Conservation (phyloP, 2,797 vertebrate species). For the Acanthurus tractus region DNA sequence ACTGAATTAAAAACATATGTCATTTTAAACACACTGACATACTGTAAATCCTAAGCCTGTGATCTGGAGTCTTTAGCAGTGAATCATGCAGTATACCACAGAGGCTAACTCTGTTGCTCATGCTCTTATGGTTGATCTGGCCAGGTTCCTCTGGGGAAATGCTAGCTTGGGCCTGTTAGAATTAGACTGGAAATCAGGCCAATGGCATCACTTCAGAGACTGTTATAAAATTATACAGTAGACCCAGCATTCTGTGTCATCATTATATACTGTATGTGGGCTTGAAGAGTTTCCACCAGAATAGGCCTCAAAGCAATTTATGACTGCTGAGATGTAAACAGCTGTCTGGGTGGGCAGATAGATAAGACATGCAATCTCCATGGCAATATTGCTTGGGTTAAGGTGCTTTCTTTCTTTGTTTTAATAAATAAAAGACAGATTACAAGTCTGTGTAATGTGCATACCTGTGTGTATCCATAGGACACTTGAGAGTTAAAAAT, state of each 20-base stretch:
- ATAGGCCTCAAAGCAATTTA: constrained; percentile 23
- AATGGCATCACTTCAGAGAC: constrained; percentile 66
- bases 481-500: constrained; percentile 11
- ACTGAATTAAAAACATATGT: constrained; percentile 38
- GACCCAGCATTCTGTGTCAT: constrained; percentile 50
- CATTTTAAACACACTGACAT: constrained; percentile 17
- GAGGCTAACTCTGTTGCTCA: constrained; percentile 52
- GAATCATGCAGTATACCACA: constrained; percentile 49
- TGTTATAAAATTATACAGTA: constrained; percentile 60
- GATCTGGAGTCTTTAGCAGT: constrained; percentile 38
- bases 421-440: constrained; percentile 23
- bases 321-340: constrained; percentile 19
- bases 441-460: not conserved
- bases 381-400: constrained; percentile 23
- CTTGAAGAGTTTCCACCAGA: constrained; percentile 29
- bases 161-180: constrained; percentile 59
- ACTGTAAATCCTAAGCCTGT: constrained; percentile 21
- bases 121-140: constrained; percentile 50
- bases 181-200: constrained; percentile 72
- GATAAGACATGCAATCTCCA: constrained; percentile 32
- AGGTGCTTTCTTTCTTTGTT: not conserved
- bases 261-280: constrained; percentile 52
- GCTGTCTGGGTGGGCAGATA: constrained; percentile 30
- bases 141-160: constrained; percentile 62
- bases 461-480: constrained; percentile 20